These are phyloP conservation scores for Drosophila lowei DNA, from an alignment of 1,140 invertebrate genomes.

Conservation along the genomic window DNA sequence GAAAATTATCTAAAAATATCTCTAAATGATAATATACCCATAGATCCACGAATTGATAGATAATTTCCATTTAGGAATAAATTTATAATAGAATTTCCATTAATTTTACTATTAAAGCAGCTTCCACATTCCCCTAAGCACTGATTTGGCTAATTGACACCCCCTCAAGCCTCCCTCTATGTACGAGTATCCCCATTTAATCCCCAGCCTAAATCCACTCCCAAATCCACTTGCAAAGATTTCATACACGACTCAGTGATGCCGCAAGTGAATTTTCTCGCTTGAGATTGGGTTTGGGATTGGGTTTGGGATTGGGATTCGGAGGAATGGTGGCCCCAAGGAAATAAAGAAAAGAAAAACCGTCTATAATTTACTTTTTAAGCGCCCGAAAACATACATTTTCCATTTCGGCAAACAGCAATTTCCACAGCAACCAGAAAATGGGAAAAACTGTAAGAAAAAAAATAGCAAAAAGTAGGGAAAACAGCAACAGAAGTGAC, in stretches of 20 bases:
- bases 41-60: background rate
- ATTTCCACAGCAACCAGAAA: slow-evolving; percentile 22
- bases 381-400: slow-evolving; percentile 62
- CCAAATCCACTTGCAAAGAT: background rate
- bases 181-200: no score
- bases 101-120: background rate
- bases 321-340: background rate
- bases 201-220: slow-evolving; percentile 1
- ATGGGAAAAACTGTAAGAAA: no score
- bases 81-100: no score
- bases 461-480: no score
- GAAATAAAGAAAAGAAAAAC: slow-evolving; percentile 1
- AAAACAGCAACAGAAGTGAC: slow-evolving; percentile 6
- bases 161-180: background rate
- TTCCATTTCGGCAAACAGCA: slow-evolving; percentile 56
- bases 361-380: slow-evolving; percentile 60
- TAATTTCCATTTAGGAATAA: no score
- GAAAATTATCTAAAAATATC: no score
- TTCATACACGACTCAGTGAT: slow-evolving; percentile 22
- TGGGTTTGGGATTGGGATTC: background rate
- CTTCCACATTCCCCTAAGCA: background rate
- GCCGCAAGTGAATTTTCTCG: slow-evolving; percentile 18
- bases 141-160: slow-evolving; percentile 30
- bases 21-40: background rate
- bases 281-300: background rate